Evolutionary conservation across 2,888 invertebrate genomes (phyloP), one percentile per base, ranked within the genome.

Genomic region (Gerris lacustris): DNA sequence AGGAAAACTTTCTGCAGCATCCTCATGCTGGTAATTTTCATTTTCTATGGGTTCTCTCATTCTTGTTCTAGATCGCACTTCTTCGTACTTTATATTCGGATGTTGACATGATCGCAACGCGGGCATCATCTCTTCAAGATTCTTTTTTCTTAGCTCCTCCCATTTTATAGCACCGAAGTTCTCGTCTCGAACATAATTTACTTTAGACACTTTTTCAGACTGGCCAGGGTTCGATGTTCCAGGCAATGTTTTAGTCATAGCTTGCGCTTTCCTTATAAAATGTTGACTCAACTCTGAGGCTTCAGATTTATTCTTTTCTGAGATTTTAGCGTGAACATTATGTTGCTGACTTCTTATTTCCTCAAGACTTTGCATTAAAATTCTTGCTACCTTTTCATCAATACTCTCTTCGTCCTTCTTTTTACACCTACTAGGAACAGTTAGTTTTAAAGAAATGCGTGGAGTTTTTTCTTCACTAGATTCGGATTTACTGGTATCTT

Each of bases 391-490:
- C 62, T 68, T 68, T 17, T 68, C 44, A 55, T 68, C 31, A 68
- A 18, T 43, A 45, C 67, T 31, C 6, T 67, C 67, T 67, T 67
- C 71, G 66, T 67, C 69, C 45, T 45, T 67, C 15, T 69, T 63
- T 31, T 66, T 67, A 44, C 63, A 68, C 67, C 66, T 55, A n/a
- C 70, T 77, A 76, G 15, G 77, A 73, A 18, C 67, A 55, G 55
- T 55, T 55, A 55, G 15, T 11, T 9, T 11, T 15, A 55, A 55
- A 11, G 55, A 55, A 11, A 55, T 55, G 9, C 55, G 55, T 5
- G 67, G 69, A 43, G 67, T 69, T 63, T 70, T 73, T 62, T 73
- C 72, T 17, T 73, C 72, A 66, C 69, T 70, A n/a, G 63, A 15
- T 44, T 70, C 70, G 43, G 6, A 9, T 43, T 7, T 67, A 18